phyloP scores from a whole-genome alignment of 2,113 vertebrate species.

The Hydrolagus affinis region DNA sequence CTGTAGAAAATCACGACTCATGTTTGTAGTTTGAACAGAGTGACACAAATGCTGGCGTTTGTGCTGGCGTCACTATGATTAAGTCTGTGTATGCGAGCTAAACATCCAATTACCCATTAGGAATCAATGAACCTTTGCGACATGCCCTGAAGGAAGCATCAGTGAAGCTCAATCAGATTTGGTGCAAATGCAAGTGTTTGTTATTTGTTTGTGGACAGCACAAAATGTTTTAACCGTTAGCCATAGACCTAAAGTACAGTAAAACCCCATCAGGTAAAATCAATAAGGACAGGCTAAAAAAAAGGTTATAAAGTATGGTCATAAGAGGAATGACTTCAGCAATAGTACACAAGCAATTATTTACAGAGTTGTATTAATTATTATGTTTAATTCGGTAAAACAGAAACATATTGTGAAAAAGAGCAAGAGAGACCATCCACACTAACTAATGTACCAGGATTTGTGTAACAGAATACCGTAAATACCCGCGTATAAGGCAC shows the following conservation, averaged over 20 bases:
- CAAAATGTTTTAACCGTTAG: conserved; percentile 21
- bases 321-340: background rate
- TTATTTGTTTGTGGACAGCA: background rate
- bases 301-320: background rate
- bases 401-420: background rate
- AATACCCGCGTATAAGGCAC: too few relatives aligned
- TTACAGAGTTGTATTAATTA: background rate
- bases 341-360: background rate
- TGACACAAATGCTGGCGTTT: conserved; percentile 4
- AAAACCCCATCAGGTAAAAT: background rate
- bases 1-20: background rate
- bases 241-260: background rate
- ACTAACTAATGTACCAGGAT: background rate
- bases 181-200: background rate
- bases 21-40: background rate
- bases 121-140: conserved; percentile 22
- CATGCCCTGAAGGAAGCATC: conserved; percentile 19
- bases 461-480: too few relatives aligned
- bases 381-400: background rate
- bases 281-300: background rate
- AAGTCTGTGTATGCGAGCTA: conserved; percentile 3
- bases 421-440: background rate
- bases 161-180: conserved; percentile 3
- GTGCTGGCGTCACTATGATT: conserved; percentile 22
- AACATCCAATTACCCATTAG: conserved; percentile 14